These are phyloP conservation scores for Rhinopomastus cyanomelas DNA, from an alignment of 2,113 vertebrate genomes.

Conservation along the genomic window DNA sequence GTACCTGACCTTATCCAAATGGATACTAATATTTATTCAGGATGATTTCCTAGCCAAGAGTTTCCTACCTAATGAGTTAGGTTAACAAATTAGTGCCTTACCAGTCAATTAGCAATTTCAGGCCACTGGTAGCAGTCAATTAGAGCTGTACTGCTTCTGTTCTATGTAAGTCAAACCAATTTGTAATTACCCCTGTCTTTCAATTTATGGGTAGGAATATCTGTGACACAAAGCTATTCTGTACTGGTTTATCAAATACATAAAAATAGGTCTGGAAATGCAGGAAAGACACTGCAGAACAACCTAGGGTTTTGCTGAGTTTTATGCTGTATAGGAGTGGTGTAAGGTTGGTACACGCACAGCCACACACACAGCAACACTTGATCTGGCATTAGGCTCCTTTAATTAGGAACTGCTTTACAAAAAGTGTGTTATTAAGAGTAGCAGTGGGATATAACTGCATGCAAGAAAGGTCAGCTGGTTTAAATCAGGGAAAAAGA, in stretches of 20 bases:
- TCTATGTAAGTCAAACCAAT: neutral
- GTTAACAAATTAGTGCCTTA: neutral
- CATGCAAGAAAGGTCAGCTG: neutral
- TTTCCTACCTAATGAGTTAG: neutral
- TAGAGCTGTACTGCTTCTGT: neutral
- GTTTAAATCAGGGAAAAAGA: neutral
- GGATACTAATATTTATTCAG: slow-evolving; percentile 2
- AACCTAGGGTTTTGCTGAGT: neutral
- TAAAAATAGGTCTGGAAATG: neutral
- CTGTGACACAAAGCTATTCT: neutral
- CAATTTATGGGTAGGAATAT: neutral
- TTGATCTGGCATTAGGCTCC: neutral
- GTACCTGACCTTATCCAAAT: neutral
- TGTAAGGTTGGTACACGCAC: neutral
- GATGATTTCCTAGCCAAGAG: neutral
- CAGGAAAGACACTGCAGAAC: neutral
- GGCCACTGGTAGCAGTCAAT: neutral
- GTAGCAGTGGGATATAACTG: neutral
- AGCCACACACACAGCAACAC: neutral
- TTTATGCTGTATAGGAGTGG: neutral
- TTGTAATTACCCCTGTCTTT: neutral
- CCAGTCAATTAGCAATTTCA: neutral
- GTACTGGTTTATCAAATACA: neutral
- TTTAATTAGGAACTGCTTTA: neutral
- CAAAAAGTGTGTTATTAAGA: neutral